These are phyloP conservation scores for Lagopus leucura DNA, from an alignment of 2,113 vertebrate species.

Conservation along the genomic window DNA sequence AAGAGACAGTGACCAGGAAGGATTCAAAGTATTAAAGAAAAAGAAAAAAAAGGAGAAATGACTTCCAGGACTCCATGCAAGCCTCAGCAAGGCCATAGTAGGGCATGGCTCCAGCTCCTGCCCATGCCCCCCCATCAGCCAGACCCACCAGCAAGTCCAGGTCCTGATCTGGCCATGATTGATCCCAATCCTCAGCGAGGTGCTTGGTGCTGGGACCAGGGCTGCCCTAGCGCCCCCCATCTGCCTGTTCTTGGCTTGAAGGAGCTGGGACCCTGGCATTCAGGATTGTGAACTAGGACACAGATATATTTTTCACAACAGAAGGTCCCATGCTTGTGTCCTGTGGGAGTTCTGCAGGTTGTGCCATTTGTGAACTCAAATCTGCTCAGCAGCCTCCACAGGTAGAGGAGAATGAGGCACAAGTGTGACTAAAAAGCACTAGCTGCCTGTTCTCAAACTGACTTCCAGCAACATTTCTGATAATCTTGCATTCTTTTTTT, in stretches of 20 bases:
- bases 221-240: fast-evolving
- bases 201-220: neutral
- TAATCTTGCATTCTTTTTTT: neutral
- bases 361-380: neutral
- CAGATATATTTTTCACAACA: neutral
- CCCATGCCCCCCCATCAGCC: fast-evolving
- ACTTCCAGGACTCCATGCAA: too few species aligned
- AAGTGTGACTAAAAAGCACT: neutral
- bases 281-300: neutral
- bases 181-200: neutral
- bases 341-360: neutral
- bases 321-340: neutral
- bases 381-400: neutral
- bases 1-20: neutral
- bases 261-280: neutral
- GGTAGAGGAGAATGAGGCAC: neutral
- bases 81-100: fast-evolving
- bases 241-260: neutral
- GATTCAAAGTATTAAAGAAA: neutral
- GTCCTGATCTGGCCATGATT: fast-evolving
- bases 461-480: neutral
- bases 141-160: too few species aligned
- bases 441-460: neutral
- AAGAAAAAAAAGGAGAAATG: neutral
- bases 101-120: neutral